Evolutionary conservation across 2,888 invertebrate genomes (phyloP).

Genomic region (Blastobasis lacticolella): DNA sequence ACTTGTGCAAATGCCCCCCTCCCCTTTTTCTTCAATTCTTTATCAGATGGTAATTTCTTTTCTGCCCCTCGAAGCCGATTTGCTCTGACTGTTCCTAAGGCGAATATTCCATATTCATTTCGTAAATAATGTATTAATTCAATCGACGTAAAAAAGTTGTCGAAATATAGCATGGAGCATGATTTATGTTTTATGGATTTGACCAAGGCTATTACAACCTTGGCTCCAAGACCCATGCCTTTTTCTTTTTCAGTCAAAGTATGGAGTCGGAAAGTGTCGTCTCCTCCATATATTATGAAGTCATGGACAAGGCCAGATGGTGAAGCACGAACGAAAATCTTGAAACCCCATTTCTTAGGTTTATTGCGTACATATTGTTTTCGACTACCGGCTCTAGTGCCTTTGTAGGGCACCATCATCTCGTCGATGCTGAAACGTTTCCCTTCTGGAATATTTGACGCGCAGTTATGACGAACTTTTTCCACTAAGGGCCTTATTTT

Average conservation of each 20-base stretch:
- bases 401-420: constrained; percentile 35
- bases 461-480: constrained; percentile 2
- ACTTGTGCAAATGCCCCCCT: too few relatives aligned
- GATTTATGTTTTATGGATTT: not conserved
- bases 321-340: not conserved
- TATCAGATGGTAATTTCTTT: too few relatives aligned
- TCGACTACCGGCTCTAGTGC: constrained; percentile 23
- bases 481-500: not conserved
- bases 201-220: not conserved
- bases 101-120: too few relatives aligned
- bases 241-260: not conserved
- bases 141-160: too few relatives aligned
- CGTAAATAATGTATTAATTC: too few relatives aligned
- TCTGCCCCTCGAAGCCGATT: too few relatives aligned
- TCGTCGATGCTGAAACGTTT: constrained; percentile 26
- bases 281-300: not conserved
- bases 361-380: constrained; percentile 24
- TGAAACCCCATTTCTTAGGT: not conserved
- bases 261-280: not conserved
- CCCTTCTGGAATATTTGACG: constrained; percentile 15
- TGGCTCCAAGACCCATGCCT: not conserved
- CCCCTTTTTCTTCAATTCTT: too few relatives aligned
- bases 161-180: too few relatives aligned
- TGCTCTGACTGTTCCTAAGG: too few relatives aligned
- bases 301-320: not conserved